Conservation (phyloP, 2,888 invertebrate genomes). For the Cordylochernes scorpioides region DNA sequence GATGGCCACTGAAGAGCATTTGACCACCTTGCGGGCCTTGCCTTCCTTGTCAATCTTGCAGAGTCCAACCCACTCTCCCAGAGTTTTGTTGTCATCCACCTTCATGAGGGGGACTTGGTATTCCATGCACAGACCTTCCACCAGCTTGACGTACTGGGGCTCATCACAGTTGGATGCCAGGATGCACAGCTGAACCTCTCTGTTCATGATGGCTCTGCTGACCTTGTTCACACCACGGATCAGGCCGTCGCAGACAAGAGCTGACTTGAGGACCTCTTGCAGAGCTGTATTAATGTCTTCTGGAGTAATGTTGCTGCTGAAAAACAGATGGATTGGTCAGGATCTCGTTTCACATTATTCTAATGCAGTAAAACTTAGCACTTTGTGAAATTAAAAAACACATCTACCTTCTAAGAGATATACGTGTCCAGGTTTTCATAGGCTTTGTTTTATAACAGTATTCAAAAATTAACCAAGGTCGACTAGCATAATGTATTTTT, state of each 20-base stretch:
- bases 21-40: constrained; percentile 57
- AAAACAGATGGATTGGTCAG: too few relatives aligned
- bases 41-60: constrained; percentile 99
- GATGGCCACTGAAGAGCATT: constrained; percentile 15
- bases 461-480: too few relatives aligned
- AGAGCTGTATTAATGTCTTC: constrained; percentile 85
- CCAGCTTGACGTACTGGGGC: constrained; percentile 83
- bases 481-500: too few relatives aligned
- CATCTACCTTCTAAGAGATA: too few relatives aligned
- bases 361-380: too few relatives aligned
- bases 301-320: too few relatives aligned
- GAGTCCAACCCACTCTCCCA: constrained; percentile 97
- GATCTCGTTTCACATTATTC: too few relatives aligned
- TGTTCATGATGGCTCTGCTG: constrained; percentile 89
- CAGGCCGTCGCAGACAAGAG: constrained; percentile 78
- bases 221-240: constrained; percentile 91
- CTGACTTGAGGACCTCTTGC: constrained; percentile 82
- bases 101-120: constrained; percentile 89
- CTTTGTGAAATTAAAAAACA: too few relatives aligned
- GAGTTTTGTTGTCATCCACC: constrained; percentile 88
- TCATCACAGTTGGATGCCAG: constrained; percentile 96
- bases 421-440: too few relatives aligned
- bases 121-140: constrained; percentile 89
- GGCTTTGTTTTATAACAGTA: too few relatives aligned
- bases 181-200: constrained; percentile 84